Base-by-base conservation (phyloP, 2,113 vertebrate genomes). In the Nerophis lumbriciformis region DNA sequence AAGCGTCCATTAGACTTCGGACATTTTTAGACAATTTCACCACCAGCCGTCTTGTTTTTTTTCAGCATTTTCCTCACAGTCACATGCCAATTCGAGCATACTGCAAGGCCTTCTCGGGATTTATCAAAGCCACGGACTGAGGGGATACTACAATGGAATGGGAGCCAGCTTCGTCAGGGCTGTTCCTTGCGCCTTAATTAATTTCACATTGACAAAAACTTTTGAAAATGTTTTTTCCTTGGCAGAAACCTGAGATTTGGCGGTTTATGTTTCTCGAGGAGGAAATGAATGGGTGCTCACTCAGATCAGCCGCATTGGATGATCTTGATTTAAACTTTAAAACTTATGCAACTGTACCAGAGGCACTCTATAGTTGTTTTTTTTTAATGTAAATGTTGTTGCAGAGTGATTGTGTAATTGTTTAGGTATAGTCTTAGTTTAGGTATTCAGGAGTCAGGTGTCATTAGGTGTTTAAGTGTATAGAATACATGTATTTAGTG, bases 131-230 rank as follows among this genome's bases (percentile, higher is more conserved):
- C 36, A 60, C 47, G 90, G 90, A 68, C 47, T 90, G 35, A 71
- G 74, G 69, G 90, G 89, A 45, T 89, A 85, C 75, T 91, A 89
- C 76, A 87, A 75, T 5, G 89, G 89, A 14, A 86, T 91, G 88
- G 90, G 85, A 44, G 84, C 89, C 38, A 91, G 88, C 65, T 91
- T 90, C 9, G 61, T 89, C 52, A 75, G 89, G 52, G 89, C 89
- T 2, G 59, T 90, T 51, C 90, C 90, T 1, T 90, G 90, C 62
- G 86, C 85, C 35, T 66, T 89, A 63, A 81, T 91, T 9, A 91
- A 91, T 76, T 89, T 85, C 66, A 88, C 81, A 48, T 77, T 91
- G 59, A 87, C 82, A 36, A 83, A 76, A 56, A 83, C 71, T 63
- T 79, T 91, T 75, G 88, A 89, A 77, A 60, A 66, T 50, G 1